Base-by-base conservation (phyloP, 2,797 vertebrate genomes). In the Pyrrhura leucotis region DNA sequence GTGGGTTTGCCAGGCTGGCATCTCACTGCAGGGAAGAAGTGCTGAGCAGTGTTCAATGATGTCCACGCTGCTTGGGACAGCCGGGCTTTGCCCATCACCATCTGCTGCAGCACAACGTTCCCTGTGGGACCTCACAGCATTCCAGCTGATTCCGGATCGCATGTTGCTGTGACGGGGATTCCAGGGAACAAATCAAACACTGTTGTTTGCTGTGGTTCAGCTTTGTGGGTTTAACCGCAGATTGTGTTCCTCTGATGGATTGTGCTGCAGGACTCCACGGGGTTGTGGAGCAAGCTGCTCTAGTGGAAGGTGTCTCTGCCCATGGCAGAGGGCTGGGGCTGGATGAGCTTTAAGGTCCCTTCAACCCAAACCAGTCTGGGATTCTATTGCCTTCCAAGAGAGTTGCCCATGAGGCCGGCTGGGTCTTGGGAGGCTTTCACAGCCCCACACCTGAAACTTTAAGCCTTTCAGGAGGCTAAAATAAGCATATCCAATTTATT, bases 401-500 rank as follows among this genome's bases (percentile, higher is more conserved):
- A 62, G 81, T 47, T 37, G 37, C n/a, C 16, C 59, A 8, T 1
- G 0, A 51, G 33, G 6, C n/a, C 15, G 35, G 48, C 45, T 78
- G 37, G 12, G 37, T 61, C 45, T 53, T 44, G 22, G 5, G 54
- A 56, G n/a, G 45, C 54, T 82, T 58, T 28, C 39, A 25, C 31
- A 72, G 19, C 18, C 59, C 44, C 35, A 29, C n/a, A 28, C 3
- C 10, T 23, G 31, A n/a, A 75, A 45, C 44, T 84, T 22, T 40
- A 62, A 92, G 67, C 48, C 50, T 86, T 59, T 56, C 78, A 79
- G 67, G 62, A 93, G 54, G 25, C 69, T 82, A 53, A 65, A 79
- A 76, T 73, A 54, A 79, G 81, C 61, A 50, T 74, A 71, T 68
- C 86, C 39, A 44, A 72, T 94, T 96, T 96, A 96, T 89, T 94